Percentiles rank a stretch among this genome's conserved stretches.
Conservation (phyloP, 1,140 invertebrate species). For the Colletes gigas region DNA sequence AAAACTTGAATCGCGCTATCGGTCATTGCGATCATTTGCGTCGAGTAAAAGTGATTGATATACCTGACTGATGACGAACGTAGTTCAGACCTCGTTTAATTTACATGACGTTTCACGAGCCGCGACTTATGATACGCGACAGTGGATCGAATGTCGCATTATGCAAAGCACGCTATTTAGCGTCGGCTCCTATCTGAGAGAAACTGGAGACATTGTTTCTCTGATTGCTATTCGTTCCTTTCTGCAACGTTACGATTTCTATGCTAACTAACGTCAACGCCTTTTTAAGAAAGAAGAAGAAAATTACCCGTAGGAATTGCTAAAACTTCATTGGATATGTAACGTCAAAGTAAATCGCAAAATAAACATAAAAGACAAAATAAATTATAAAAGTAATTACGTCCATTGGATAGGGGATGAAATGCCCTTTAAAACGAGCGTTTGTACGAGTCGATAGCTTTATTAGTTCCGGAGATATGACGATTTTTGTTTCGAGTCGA, state of each 20-base stretch:
- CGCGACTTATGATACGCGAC: slow-evolving; percentile 33
- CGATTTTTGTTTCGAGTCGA: too few relatives aligned
- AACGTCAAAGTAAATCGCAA: too few relatives aligned
- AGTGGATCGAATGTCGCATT: slow-evolving; percentile 38
- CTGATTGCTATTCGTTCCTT: neutral
- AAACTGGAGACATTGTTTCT: neutral
- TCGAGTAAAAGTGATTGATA: slow-evolving; percentile 45
- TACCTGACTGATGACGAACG: slow-evolving; percentile 36
- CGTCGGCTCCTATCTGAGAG: slow-evolving; percentile 2
- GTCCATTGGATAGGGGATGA: too few relatives aligned
- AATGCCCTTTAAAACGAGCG: too few relatives aligned
- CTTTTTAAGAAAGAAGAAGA: too few relatives aligned
- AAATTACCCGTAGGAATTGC: too few relatives aligned
- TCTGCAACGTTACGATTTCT: neutral
- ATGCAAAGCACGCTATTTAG: slow-evolving; percentile 25
- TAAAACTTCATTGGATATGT: too few relatives aligned
- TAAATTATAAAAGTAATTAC: too few relatives aligned
- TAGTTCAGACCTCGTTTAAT: slow-evolving; percentile 16
- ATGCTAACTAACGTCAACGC: too few relatives aligned
- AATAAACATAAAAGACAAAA: too few relatives aligned
- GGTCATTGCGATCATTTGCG: slow-evolving; percentile 16
- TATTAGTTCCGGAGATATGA: too few relatives aligned
- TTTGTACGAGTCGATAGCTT: too few relatives aligned
- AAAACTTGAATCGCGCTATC: slow-evolving; percentile 24
- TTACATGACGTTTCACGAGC: slow-evolving; percentile 18